phyloP scores from a whole-genome alignment of 1,140 invertebrate species.

The Prorops nasuta region DNA sequence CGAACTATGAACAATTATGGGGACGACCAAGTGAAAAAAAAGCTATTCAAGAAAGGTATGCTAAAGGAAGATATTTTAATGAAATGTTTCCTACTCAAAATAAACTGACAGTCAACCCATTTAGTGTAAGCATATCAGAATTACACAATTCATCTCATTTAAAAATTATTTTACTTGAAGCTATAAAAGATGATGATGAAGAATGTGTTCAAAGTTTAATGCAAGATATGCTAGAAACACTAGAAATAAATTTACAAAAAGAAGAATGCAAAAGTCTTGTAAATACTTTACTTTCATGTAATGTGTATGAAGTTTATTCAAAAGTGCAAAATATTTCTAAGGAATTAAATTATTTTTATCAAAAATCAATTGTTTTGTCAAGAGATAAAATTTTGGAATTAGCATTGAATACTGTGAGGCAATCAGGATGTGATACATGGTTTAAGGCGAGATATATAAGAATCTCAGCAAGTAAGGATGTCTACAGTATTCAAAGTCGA shows the following conservation, averaged over 20 bases:
- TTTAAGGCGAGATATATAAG: constrained; percentile 9
- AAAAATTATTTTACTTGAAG: neutral
- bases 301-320: neutral
- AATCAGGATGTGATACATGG: constrained; percentile 12
- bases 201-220: neutral
- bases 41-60: too few relatives aligned
- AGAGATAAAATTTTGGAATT: neutral
- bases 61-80: too few relatives aligned
- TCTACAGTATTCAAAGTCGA: constrained; percentile 8
- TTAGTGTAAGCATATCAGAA: too few relatives aligned
- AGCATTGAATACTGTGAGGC: constrained; percentile 12
- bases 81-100: too few relatives aligned
- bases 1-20: too few relatives aligned
- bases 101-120: too few relatives aligned
- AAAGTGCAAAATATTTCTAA: neutral
- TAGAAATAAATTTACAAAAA: neutral
- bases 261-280: neutral
- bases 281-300: neutral
- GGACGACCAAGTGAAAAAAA: too few relatives aligned
- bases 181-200: neutral
- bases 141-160: neutral
- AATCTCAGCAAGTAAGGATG: constrained; percentile 12
- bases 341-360: constrained; percentile 3
- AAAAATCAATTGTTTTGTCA: neutral
- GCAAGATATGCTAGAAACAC: neutral